Conservation (phyloP, 2,797 vertebrate genomes). For the Crocodylus rhombifer region DNA sequence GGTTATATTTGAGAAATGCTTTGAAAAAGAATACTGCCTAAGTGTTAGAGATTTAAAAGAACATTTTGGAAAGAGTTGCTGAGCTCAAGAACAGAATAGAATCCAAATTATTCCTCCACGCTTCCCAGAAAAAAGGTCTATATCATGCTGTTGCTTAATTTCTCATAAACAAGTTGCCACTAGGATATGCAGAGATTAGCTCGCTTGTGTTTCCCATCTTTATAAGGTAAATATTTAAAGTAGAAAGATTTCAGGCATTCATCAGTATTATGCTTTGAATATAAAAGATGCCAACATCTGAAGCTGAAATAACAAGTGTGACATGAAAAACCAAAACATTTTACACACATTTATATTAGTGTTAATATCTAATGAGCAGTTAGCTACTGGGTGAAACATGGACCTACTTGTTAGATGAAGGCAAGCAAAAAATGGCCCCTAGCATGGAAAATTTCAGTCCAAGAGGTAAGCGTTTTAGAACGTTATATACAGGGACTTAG, state of each 20-base stretch:
- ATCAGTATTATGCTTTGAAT: constrained; percentile 5
- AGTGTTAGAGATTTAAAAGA: not conserved
- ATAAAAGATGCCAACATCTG: not conserved
- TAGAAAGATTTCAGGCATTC: not conserved
- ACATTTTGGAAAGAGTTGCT: not conserved
- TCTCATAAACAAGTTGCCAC: constrained; percentile 11
- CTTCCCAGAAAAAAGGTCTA: not conserved
- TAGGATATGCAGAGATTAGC: not conserved
- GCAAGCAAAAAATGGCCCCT: constrained; percentile 31
- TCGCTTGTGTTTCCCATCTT: constrained; percentile 18
- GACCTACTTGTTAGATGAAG: constrained; percentile 15
- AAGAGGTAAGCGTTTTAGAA: constrained; percentile 5
- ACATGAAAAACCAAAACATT: not conserved
- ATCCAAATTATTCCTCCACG: not conserved
- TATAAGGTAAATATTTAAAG: constrained; percentile 21
- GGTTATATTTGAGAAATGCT: not conserved
- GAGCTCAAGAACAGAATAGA: not conserved
- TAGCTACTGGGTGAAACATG: constrained; percentile 3
- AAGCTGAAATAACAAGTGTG: constrained; percentile 13
- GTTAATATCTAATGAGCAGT: not conserved
- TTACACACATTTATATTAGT: not conserved
- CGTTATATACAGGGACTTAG: not conserved
- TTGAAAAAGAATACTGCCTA: not conserved
- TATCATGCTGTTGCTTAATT: not conserved
- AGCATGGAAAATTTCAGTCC: constrained; percentile 30